Evolutionary conservation across 2,113 vertebrate genomes (phyloP).

Genomic region (Passer montanus): DNA sequence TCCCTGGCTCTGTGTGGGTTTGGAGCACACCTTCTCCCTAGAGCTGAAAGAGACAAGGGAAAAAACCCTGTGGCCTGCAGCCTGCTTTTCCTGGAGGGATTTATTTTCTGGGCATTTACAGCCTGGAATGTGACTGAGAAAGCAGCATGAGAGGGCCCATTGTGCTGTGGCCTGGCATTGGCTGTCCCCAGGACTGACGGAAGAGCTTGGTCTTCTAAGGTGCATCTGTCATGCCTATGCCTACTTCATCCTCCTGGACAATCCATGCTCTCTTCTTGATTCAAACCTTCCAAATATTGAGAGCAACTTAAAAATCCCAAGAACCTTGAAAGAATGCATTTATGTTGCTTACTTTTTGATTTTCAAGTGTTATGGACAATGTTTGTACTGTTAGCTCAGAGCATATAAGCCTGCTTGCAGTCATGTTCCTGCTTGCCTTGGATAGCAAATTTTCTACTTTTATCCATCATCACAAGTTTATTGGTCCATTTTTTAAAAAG

Average conservation of each 20-base stretch:
- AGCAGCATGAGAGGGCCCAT: not conserved
- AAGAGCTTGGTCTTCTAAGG: not conserved
- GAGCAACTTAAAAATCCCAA: not conserved
- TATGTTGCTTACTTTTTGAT: not conserved
- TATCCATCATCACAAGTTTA: not conserved
- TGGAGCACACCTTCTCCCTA: not conserved
- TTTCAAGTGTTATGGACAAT: not conserved
- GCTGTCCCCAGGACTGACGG: not conserved
- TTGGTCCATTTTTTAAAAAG: not conserved
- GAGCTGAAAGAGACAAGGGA: not conserved
- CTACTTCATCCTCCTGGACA: not conserved
- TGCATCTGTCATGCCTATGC: not conserved
- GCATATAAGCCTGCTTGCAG: rapidly evolving
- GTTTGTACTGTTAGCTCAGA: not conserved
- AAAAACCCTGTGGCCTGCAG: not conserved
- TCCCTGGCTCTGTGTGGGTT: not conserved
- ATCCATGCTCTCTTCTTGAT: not conserved
- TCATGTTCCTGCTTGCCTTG: not conserved
- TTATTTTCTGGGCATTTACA: not conserved
- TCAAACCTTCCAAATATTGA: not conserved
- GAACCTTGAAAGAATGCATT: not conserved
- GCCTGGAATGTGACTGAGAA: not conserved
- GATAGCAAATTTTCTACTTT: not conserved
- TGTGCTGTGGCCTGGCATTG: not conserved
- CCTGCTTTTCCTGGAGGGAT: not conserved